phyloP scores from a whole-genome alignment of 2,888 invertebrate species.

The Lysandra coridon region DNA sequence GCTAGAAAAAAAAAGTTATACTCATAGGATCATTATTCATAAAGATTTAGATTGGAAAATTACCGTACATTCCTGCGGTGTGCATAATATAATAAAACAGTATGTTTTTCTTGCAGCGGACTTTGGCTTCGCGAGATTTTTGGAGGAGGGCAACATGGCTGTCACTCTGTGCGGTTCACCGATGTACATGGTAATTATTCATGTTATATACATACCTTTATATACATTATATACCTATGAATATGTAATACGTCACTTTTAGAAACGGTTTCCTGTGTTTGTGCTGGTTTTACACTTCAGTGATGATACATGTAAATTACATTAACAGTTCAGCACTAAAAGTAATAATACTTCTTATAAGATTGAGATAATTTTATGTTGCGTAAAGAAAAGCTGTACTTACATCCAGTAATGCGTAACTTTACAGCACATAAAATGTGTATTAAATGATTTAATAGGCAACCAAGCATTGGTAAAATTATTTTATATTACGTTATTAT shows the following conservation, averaged over 20 bases:
- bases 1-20: too few species aligned
- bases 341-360: background rate
- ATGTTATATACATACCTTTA: constrained; percentile 29
- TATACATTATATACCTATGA: background rate
- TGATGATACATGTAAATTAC: constrained; percentile 28
- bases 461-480: background rate
- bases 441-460: background rate
- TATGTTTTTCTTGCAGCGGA: constrained; percentile 85
- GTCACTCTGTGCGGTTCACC: constrained; percentile 99
- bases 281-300: constrained; percentile 20
- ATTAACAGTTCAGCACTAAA: background rate
- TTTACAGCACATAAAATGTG: background rate
- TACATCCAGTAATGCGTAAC: background rate
- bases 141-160: constrained; percentile 99
- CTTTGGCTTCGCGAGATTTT: constrained; percentile 99
- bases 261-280: constrained; percentile 29
- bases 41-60: background rate
- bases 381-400: background rate
- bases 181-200: constrained; percentile 96
- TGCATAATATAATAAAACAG: background rate
- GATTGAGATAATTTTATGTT: background rate
- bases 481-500: too few species aligned
- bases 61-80: background rate
- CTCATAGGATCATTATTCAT: background rate
- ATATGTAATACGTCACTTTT: background rate